Conservation (phyloP, 1,140 invertebrate species). For the Drosophila fuyamai region DNA sequence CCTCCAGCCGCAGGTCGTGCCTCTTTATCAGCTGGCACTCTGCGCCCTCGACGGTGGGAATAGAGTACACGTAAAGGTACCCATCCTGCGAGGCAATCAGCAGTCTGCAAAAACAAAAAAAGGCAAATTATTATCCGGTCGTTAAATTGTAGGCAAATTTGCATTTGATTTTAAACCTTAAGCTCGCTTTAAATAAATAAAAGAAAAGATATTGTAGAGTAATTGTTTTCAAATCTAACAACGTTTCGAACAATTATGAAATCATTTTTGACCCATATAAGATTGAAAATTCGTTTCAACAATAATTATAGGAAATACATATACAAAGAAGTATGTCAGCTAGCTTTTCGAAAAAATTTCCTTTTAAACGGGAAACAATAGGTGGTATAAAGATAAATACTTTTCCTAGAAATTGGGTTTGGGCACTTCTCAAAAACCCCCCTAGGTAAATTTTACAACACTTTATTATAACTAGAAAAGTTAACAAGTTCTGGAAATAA, state of each 20-base stretch:
- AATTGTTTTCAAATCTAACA: no score
- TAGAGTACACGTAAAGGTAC: slow-evolving; percentile 95
- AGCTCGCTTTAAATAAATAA: no score
- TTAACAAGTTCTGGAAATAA: neutral
- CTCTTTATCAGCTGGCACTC: slow-evolving; percentile 91
- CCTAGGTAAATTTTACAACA: neutral
- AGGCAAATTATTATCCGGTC: neutral
- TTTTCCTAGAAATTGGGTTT: neutral
- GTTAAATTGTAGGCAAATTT: neutral
- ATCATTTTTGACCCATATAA: no score
- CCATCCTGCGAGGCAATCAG: slow-evolving; percentile 96
- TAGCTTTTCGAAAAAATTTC: neutral
- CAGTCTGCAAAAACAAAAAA: slow-evolving; percentile 55
- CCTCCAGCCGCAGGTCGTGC: slow-evolving; percentile 79
- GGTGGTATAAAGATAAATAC: no score
- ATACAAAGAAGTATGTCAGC: no score
- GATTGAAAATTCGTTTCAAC: no score
- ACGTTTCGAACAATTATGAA: no score
- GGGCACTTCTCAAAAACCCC: neutral
- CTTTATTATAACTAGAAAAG: neutral
- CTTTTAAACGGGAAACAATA: neutral
- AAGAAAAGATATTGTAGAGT: no score
- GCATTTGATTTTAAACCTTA: neutral
- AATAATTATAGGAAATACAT: no score
- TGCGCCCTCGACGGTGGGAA: slow-evolving; percentile 95